Evolutionary conservation across 1,140 invertebrate species (phyloP).

Genomic region (Myzus persicae): DNA sequence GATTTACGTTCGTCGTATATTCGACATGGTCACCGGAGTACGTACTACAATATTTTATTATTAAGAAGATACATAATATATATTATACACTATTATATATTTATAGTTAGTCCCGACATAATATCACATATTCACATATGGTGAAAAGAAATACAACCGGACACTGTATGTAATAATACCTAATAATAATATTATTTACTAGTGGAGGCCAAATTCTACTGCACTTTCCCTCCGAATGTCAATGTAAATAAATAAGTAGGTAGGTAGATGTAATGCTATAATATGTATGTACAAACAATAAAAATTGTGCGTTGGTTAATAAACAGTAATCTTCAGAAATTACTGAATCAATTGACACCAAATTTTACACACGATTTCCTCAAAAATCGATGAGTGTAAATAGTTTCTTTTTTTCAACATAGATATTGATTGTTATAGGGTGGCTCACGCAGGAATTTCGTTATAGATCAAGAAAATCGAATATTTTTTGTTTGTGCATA

Average conservation of each 20-base stretch:
- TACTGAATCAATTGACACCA: too few relatives aligned
- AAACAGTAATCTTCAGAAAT: too few relatives aligned
- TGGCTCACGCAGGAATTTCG: too few relatives aligned
- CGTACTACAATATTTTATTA: neutral
- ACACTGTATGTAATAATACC: neutral
- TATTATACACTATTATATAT: neutral
- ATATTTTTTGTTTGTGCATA: too few relatives aligned
- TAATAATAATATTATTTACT: neutral
- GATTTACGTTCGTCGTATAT: neutral
- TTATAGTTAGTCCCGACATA: neutral
- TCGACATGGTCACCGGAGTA: neutral
- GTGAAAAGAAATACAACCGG: slow-evolving; percentile 29
- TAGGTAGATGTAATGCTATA: neutral
- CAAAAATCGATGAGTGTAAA: too few relatives aligned
- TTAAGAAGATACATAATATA: neutral
- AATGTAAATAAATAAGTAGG: neutral
- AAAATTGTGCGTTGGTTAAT: too few relatives aligned
- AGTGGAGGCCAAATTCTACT: neutral
- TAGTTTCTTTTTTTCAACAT: too few relatives aligned
- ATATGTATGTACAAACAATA: neutral
- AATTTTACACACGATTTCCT: too few relatives aligned
- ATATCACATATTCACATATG: too few relatives aligned
- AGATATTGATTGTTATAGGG: too few relatives aligned
- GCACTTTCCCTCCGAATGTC: slow-evolving; percentile 2
- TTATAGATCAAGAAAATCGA: too few relatives aligned